Conservation (phyloP, 2,797 vertebrate species). For the Rhinophrynus dorsalis region DNA sequence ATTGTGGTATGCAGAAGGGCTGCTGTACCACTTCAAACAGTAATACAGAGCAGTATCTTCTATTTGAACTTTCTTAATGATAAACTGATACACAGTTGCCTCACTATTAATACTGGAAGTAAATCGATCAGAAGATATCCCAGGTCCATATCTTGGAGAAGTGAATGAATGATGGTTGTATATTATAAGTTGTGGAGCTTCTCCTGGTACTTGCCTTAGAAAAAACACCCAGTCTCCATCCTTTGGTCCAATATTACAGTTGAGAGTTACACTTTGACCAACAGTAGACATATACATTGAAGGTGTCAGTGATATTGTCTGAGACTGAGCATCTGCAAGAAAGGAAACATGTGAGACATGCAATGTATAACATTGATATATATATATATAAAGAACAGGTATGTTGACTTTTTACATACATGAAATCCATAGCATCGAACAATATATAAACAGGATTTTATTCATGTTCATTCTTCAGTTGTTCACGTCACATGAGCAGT, state of each 20-base stretch:
- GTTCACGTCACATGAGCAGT: too few relatives aligned
- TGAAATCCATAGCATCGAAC: neutral
- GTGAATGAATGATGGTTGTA: conserved; percentile 1
- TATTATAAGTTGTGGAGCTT: conserved; percentile 7
- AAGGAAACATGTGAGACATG: neutral
- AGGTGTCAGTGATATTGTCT: too few relatives aligned
- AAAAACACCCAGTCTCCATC: neutral
- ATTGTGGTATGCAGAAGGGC: neutral
- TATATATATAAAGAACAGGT: neutral
- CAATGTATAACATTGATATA: neutral
- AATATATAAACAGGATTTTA: neutral
- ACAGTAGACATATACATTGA: too few relatives aligned
- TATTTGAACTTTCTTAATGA: neutral
- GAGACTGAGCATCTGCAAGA: neutral
- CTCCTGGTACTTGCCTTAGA: conserved; percentile 1
- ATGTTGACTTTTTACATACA: neutral
- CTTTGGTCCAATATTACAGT: neutral
- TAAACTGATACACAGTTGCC: neutral
- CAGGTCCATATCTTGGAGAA: neutral
- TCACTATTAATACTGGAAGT: neutral
- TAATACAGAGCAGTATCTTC: too few relatives aligned
- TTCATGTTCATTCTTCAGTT: too few relatives aligned
- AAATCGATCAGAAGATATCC: neutral
- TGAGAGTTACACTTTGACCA: neutral
- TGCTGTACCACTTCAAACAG: neutral